A percentile compares a stretch with the other conserved stretches of the same genome.
Evolutionary conservation across 2,888 invertebrate species (phyloP).

Genomic region (Plebejus melissa): DNA sequence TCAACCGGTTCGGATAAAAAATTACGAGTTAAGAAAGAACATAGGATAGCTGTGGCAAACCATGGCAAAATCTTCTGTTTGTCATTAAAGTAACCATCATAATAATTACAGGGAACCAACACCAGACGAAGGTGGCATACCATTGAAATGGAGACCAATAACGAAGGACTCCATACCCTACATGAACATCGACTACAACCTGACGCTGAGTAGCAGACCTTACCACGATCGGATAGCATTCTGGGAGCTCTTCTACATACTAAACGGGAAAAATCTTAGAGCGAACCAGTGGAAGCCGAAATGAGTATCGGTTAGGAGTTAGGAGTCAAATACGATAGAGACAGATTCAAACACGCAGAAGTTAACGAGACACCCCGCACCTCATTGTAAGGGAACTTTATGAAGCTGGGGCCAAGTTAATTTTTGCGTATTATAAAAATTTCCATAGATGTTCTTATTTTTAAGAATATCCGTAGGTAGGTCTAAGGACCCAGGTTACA

Average conservation of each 20-base stretch:
- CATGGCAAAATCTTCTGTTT: too few species aligned
- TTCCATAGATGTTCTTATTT: too few species aligned
- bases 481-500: too few species aligned
- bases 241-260: conserved; percentile 36
- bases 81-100: not conserved
- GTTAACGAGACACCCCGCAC: too few species aligned
- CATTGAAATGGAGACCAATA: conserved; percentile 32
- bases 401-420: too few species aligned
- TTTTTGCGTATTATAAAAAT: too few species aligned
- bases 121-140: conserved; percentile 16
- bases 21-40: not conserved
- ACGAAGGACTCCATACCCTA: conserved; percentile 31
- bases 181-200: conserved; percentile 40
- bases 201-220: conserved; percentile 42
- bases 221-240: conserved; percentile 41
- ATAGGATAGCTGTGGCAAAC: too few species aligned
- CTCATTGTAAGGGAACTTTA: too few species aligned
- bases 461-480: too few species aligned
- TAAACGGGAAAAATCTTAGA: conserved; percentile 9
- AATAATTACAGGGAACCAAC: conserved; percentile 27
- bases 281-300: conserved; percentile 1
- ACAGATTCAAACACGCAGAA: too few species aligned
- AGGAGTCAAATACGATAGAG: too few species aligned
- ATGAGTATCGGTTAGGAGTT: not conserved
- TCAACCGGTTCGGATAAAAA: not conserved